A percentile compares a stretch with the other conserved stretches of the same genome.
Conservation (phyloP, 2,113 vertebrate species). For the Notarius quadriscutis region DNA sequence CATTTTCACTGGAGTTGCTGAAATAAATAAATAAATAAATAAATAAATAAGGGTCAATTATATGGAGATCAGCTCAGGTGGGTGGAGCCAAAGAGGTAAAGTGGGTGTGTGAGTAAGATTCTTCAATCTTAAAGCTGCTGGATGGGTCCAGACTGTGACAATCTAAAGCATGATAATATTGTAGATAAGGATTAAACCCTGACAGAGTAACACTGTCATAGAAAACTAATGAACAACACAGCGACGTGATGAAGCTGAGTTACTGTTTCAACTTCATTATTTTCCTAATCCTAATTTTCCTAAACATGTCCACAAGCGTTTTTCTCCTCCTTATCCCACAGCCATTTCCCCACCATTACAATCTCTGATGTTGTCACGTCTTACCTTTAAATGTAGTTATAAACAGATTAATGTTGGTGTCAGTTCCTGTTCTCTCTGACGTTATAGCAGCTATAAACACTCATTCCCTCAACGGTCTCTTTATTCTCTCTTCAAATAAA, state of each 20-base stretch:
- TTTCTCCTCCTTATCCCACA: not conserved
- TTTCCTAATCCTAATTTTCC: not conserved
- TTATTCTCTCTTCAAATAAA: not conserved
- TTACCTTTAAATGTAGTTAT: not conserved
- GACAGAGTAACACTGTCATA: not conserved
- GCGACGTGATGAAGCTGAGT: not conserved
- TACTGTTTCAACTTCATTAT: not conserved
- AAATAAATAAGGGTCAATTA: too few species aligned
- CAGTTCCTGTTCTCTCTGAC: not conserved
- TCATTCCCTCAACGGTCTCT: not conserved
- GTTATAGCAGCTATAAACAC: not conserved
- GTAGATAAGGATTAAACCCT: not conserved
- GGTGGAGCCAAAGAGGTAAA: not conserved
- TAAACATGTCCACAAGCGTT: not conserved
- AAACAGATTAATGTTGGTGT: not conserved
- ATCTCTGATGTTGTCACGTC: not conserved
- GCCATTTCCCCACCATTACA: not conserved
- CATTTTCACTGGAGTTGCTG: too few species aligned
- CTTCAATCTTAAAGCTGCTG: not conserved
- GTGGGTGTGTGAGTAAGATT: not conserved
- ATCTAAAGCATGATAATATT: not conserved
- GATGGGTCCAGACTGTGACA: not conserved
- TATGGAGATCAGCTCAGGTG: not conserved
- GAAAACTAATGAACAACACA: not conserved
- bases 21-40: too few species aligned